Percentiles rank a stretch among this genome's conserved stretches.
phyloP scores from a whole-genome alignment of 2,888 invertebrate species.

The Arctia plantaginis region DNA sequence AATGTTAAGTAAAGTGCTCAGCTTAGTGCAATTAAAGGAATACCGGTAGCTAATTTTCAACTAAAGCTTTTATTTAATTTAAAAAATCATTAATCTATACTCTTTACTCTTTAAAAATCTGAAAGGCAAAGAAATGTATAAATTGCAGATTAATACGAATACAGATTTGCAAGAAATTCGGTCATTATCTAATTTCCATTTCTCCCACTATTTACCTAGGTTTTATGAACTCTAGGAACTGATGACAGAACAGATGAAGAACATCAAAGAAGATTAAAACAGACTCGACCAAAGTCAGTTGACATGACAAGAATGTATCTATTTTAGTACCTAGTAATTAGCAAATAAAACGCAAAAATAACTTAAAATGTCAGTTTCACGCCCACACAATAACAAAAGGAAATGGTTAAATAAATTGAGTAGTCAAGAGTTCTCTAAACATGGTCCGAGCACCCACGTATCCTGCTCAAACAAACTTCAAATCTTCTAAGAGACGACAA shows the following conservation, averaged over 20 bases:
- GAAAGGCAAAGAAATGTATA: neutral
- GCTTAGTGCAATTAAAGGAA: no score
- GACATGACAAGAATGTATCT: neutral
- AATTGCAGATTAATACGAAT: neutral
- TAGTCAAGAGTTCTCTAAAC: slow-evolving; percentile 25
- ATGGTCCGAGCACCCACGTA: slow-evolving; percentile 32
- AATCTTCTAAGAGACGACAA: slow-evolving; percentile 56
- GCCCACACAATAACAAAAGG: slow-evolving; percentile 12
- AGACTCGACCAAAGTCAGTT: neutral
- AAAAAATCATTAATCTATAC: no score
- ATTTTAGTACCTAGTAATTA: neutral
- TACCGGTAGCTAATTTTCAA: no score
- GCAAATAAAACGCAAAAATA: neutral
- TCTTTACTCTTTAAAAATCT: neutral
- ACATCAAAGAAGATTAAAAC: neutral
- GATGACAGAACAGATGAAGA: neutral
- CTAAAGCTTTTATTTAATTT: no score
- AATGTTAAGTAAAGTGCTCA: neutral
- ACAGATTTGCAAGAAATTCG: neutral
- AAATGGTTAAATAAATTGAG: slow-evolving; percentile 22
- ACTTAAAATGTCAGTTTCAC: slow-evolving; percentile 8
- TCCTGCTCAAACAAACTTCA: slow-evolving; percentile 50
- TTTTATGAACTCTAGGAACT: neutral
- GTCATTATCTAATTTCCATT: neutral
- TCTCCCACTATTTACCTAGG: neutral